Conservation (phyloP, 2,797 vertebrate genomes). For the Microctenopoma steveboyesi region DNA sequence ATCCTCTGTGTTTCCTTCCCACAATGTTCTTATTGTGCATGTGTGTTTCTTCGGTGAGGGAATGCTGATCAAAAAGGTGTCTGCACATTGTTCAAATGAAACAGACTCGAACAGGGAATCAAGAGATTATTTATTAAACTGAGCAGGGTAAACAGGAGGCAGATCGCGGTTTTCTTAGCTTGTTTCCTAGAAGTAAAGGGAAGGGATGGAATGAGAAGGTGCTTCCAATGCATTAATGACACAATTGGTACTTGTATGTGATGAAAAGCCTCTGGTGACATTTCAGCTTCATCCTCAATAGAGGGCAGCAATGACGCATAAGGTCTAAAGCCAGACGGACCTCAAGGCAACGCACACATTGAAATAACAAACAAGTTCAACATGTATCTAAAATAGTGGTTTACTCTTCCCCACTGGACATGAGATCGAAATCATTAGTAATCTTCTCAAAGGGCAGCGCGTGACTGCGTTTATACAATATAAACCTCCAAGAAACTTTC, state of each 20-base stretch:
- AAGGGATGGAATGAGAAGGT: neutral
- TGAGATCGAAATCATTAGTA: conserved; percentile 89
- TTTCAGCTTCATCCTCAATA: conserved; percentile 31
- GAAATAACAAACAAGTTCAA: conserved; percentile 25
- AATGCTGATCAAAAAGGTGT: conserved; percentile 52
- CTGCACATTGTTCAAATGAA: conserved; percentile 50
- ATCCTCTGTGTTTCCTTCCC: conserved; percentile 25
- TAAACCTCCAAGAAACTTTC: conserved; percentile 91
- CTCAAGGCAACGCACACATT: neutral
- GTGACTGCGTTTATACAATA: conserved; percentile 91
- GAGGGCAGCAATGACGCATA: conserved; percentile 36
- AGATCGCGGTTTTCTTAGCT: conserved; percentile 3
- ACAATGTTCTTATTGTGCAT: conserved; percentile 15
- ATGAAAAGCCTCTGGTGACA: conserved; percentile 4
- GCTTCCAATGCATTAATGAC: neutral
- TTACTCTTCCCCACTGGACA: conserved; percentile 86
- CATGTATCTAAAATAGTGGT: neutral
- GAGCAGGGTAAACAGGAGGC: conserved; percentile 11
- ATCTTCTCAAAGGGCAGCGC: conserved; percentile 87
- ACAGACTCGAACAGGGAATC: conserved; percentile 31
- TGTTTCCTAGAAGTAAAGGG: conserved; percentile 44
- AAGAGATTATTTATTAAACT: conserved; percentile 60
- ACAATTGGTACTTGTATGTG: neutral
- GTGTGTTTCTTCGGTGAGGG: neutral
- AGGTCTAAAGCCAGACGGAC: conserved; percentile 11